phyloP scores from a whole-genome alignment of 2,888 invertebrate species.

The Parnassius orleans region DNA sequence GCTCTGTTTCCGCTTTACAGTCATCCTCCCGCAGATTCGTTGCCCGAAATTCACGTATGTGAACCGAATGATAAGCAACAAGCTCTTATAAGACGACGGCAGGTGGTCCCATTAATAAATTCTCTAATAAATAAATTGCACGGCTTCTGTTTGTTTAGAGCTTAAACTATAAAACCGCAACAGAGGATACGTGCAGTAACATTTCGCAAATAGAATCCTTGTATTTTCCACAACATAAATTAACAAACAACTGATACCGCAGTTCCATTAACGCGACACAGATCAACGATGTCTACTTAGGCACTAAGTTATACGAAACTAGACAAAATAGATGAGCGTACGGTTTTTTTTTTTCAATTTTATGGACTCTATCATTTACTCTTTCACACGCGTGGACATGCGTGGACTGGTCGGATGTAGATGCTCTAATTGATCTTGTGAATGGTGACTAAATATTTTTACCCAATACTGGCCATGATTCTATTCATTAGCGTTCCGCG shows the following conservation, averaged over 20 bases:
- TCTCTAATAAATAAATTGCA: conserved; percentile 48
- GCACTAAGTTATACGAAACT: conserved; percentile 22
- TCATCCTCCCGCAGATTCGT: conserved; percentile 42
- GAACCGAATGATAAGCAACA: conserved; percentile 30
- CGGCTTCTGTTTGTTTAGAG: conserved; percentile 52
- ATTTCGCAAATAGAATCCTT: conserved; percentile 51
- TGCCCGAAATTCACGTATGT: conserved; percentile 31
- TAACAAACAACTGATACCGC: conserved; percentile 51
- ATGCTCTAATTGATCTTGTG: conserved; percentile 41
- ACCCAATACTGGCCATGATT: conserved; percentile 30
- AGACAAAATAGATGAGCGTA: conserved; percentile 6
- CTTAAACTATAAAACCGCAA: conserved; percentile 58
- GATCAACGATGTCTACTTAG: conserved; percentile 22
- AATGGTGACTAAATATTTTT: conserved; percentile 28
- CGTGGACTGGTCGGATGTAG: conserved; percentile 39
- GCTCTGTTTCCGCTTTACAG: conserved; percentile 46
- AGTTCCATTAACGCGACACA: conserved; percentile 29
- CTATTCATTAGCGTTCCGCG: background rate
- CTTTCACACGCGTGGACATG: conserved; percentile 35
- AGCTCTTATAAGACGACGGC: conserved; percentile 43
- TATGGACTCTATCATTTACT: conserved; percentile 27
- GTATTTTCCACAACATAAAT: conserved; percentile 66
- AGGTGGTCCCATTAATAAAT: conserved; percentile 55
- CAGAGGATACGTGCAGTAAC: conserved; percentile 48
- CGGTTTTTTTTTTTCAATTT: conserved; percentile 20